Evolutionary conservation across 1,140 invertebrate genomes (phyloP), one percentile per base, ranked within the genome.

Genomic region (Drusus annulatus): DNA sequence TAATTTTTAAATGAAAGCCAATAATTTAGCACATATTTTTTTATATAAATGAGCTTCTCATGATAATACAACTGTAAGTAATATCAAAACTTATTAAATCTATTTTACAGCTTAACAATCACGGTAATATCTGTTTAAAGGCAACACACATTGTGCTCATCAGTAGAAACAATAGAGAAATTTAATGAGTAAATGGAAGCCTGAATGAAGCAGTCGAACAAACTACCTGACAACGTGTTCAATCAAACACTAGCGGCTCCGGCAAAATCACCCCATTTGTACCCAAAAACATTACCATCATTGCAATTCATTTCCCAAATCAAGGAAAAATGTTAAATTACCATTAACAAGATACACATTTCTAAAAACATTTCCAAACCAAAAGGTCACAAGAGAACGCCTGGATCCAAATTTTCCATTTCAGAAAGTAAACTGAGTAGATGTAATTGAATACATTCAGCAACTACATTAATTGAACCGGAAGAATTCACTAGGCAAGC

Each of bases 31-130:
- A 79, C 77, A 79, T 78, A 78, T 17, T 45, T 71, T 73, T 79
- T 79, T 79, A 79, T 79, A 79, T 79, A 79, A 79, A 79, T 79
- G 78, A 79, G 78, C 69, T 74, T 79, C 36, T 74, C 62, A 62
- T 79, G 78, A 74, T 79, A 60, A 74, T 71, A 71, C 77, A 79
- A 79, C 36, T 50, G 54, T 74, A 69, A 79, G 54, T 79, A 79
- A 79, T 79, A 79, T 74, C 77, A 79, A 79, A 79, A 79, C 78
- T 60, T 68, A 62, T 63, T 74, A 74, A 50, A 74, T 79, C 54
- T 79, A 79, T 79, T 79, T 79, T 79, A 79, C 78, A 74, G 78
- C 78, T 79, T 75, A 79, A 79, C 78, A 79, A 74, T 79, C 78
- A 63, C 23, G 78, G 78, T 79, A 79, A 74, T 79, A 79, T 79